Base-by-base conservation (phyloP, 2,113 vertebrate species). In the Syrrhaptes paradoxus region DNA sequence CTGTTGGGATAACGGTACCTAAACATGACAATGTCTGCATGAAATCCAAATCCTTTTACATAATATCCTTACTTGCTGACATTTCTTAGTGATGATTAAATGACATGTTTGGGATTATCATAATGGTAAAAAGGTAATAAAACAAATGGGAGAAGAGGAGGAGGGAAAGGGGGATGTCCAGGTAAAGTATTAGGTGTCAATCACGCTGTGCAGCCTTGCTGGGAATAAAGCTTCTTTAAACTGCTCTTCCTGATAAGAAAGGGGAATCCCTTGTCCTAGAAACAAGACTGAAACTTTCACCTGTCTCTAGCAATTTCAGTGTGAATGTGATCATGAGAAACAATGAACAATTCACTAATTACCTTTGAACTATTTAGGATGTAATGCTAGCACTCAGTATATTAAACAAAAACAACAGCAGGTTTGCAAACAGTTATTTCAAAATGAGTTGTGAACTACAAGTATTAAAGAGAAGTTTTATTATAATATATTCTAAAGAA, bases 21-120 rank as follows among this genome's bases (percentile, higher is more conserved):
- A 94, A 97, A 93, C 55, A 90, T 58, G 54, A 70, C 73, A 80
- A 74, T 41, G 76, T 61, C 72, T 89, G 21, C 26, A 80, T 34
- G 52, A 92, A 96, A 96, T 83, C 46, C 63, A 95, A 87, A 71
- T 90, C 52, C 24, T 91, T 95, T 67, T 46, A 63, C 22, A 46
- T 54, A 57, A 84, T 61, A 17, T 63, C 34, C 65, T 85, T 73
- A 58, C 72, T 70, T 86, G 68, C 36, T 95, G 66, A 67, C 70
- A 89, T 93, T 95, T 95, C 48, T 58, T 72, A 76, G 62, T 34
- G 29, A 85, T 79, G 76, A 92, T 68, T 67, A 75, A 95, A 78
- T 59, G 29, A 79, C 48, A 46, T 57, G 26, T 66, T 91, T 71
- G 81, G 36, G 36, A 89, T 81, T 79, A 76, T 72, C 32, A 67